phyloP scores from a whole-genome alignment of 2,888 invertebrate genomes.

The Acrobasis repandana region DNA sequence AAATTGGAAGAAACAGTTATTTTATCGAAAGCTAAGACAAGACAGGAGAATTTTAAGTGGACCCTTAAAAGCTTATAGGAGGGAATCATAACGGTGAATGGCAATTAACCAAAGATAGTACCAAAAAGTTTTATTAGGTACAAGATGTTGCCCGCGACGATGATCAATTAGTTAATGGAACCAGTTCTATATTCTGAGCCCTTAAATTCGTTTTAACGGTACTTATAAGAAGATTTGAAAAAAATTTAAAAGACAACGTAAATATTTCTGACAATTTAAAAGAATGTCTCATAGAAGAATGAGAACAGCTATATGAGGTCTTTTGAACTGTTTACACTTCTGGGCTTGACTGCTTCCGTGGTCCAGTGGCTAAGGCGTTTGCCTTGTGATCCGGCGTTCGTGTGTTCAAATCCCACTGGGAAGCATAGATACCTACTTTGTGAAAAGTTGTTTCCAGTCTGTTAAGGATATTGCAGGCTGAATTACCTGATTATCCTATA shows the following conservation, averaged over 20 bases:
- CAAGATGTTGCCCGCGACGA: conserved; percentile 31
- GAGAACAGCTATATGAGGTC: no score
- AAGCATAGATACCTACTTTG: no score
- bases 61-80: conserved; percentile 28
- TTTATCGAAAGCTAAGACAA: conserved; percentile 23
- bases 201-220: conserved; percentile 47
- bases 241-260: conserved; percentile 20
- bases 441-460: no score
- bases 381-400: no score
- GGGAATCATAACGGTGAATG: conserved; percentile 30
- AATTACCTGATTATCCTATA: no score
- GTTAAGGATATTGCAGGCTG: no score
- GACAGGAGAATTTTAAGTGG: conserved; percentile 26
- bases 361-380: no score
- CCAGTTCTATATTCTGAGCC: conserved; percentile 37
- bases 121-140: conserved; percentile 28
- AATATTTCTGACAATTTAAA: no score
- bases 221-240: conserved; percentile 39
- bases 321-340: no score
- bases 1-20: conserved; percentile 20
- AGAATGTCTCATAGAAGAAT: no score
- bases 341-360: no score
- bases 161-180: conserved; percentile 50
- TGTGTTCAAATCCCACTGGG: no score
- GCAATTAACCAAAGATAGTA: conserved; percentile 25